Evolutionary conservation across 2,797 vertebrate species (phyloP).

Genomic region (Argentina silus): DNA sequence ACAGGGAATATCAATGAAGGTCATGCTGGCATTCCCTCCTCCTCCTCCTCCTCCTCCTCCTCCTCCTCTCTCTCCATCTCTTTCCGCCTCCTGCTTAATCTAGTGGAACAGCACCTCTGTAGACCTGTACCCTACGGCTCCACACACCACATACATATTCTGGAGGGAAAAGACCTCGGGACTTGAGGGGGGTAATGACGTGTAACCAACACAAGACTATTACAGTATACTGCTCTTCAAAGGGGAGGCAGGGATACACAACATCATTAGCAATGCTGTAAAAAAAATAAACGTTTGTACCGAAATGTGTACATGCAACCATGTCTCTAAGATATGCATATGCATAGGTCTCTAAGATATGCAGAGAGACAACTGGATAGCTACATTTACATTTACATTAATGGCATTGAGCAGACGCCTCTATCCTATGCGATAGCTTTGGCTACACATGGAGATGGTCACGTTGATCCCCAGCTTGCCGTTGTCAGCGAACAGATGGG

Average conservation of each 20-base stretch:
- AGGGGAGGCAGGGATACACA: not conserved
- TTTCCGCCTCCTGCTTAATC: not conserved
- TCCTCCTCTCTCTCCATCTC: not conserved
- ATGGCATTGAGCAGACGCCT: too few relatives aligned
- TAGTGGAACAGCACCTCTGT: slow-evolving; percentile 1
- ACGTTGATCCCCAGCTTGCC: slow-evolving; percentile 84
- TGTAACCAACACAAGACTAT: not conserved
- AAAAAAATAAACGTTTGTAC: not conserved
- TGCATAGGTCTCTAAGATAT: not conserved
- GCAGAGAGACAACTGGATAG: not conserved
- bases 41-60: slow-evolving; percentile 4
- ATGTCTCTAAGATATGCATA: not conserved
- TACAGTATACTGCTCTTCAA: not conserved
- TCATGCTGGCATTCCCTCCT: slow-evolving; percentile 36
- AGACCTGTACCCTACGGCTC: slow-evolving; percentile 3
- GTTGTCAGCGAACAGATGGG: slow-evolving; percentile 82
- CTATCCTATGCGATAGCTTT: too few relatives aligned
- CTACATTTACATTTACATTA: too few relatives aligned
- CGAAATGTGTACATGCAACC: not conserved
- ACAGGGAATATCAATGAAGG: slow-evolving; percentile 47
- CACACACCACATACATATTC: not conserved
- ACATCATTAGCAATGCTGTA: not conserved
- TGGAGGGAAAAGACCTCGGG: not conserved
- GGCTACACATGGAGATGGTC: slow-evolving; percentile 85
- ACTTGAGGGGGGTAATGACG: slow-evolving; percentile 3